Base-by-base conservation (phyloP, 2,113 vertebrate genomes). In the Ctenodactylus gundi region DNA sequence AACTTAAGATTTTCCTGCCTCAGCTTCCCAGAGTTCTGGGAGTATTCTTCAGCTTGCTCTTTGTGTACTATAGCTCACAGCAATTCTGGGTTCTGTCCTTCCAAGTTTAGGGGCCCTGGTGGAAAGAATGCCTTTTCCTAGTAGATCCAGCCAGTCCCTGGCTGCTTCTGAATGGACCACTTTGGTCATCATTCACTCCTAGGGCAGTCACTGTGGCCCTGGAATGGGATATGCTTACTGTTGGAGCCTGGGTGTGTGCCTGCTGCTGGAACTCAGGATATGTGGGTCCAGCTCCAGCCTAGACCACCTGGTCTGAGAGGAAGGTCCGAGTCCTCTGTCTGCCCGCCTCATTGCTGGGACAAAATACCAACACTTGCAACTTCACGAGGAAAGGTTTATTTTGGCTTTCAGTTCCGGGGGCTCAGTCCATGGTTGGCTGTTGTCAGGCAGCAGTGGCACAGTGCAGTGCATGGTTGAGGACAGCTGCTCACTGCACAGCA, bases 161-260 rank as follows among this genome's bases (percentile, higher is more conserved):
- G 41, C 89, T 41, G 49, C 64, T 62, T 94, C 29, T 23, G 12
- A 9, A 0, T 6, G 58, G 13, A 55, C 12, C 7, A 10, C 2
- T 39, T n/a, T 11, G 6, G 44, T 51, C 41, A 31, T 67, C 41
- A 21, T 21, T 46, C 25, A 15, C 36, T 49, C 5, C 1, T 53
- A 36, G 27, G 8, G 3, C 7, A 31, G 1, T 84, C 13, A 7
- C 62, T 6, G 13, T 87, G 76, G 41, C 77, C 41, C 2, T 27
- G 55, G 70, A 29, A 5, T 41, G 11, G 18, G 39, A 1, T 57
- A 7, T 51, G 31, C 21, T 55, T 27, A 25, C 14, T 34, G 18
- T 55, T 2, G 0, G 3, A 53, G 72, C 57, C 76, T 8, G 9
- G 44, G 60, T 46, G 7, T 0, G 1, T 14, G 11, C 51, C 31